Percentiles rank a stretch among this genome's conserved stretches.
Evolutionary conservation across 2,113 vertebrate species (phyloP).

Genomic region (Onychostruthus taczanowskii): DNA sequence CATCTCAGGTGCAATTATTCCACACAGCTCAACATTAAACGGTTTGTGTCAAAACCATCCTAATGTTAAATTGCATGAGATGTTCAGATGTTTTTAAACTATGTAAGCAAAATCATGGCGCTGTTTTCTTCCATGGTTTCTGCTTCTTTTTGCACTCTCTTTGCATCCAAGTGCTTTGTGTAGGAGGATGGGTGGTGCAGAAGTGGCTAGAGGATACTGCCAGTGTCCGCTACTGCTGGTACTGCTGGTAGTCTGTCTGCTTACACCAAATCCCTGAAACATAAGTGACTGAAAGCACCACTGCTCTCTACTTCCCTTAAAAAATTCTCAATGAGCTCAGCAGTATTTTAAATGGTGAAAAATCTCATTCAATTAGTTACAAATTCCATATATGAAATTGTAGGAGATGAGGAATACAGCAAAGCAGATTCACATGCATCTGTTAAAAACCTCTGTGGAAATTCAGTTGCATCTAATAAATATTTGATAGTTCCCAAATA

Average conservation of each 20-base stretch:
- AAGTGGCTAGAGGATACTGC: background rate
- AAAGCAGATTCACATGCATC: conserved; percentile 52
- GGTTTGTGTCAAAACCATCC: background rate
- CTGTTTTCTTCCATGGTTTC: background rate
- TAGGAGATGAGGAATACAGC: conserved; percentile 1
- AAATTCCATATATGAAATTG: conserved; percentile 29
- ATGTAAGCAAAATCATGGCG: fast-evolving
- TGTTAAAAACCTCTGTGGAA: conserved; percentile 66
- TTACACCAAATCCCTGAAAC: background rate
- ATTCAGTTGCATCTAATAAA: conserved; percentile 82
- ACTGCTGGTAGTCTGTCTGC: background rate
- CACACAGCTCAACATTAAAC: background rate
- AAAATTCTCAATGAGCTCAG: background rate
- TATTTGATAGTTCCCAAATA: conserved; percentile 83
- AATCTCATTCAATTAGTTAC: background rate
- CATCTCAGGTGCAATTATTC: background rate
- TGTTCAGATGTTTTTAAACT: background rate
- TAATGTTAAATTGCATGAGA: background rate
- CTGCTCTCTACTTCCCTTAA: background rate
- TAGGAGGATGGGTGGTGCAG: background rate
- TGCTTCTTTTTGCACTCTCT: background rate
- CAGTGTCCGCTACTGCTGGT: background rate
- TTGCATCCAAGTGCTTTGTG: background rate
- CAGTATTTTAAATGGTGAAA: background rate
- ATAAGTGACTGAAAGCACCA: background rate